These are phyloP conservation scores for Pholis gunnellus DNA, from an alignment of 2,113 vertebrate genomes.

Conservation along the genomic window DNA sequence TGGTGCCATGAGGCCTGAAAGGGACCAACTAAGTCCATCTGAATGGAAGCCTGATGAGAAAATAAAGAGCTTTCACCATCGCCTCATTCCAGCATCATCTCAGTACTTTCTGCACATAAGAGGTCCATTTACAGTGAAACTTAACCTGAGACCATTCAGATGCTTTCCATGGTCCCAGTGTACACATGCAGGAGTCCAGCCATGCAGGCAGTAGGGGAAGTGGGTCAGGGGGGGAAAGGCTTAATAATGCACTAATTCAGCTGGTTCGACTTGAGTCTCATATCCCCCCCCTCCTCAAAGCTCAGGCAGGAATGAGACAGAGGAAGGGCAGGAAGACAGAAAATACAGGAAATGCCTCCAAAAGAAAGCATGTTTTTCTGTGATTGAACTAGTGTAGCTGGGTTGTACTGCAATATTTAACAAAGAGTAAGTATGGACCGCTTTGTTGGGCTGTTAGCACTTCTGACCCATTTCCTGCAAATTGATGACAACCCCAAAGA, in stretches of 20 bases:
- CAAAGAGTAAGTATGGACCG: slow-evolving; percentile 32
- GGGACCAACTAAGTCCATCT: not conserved
- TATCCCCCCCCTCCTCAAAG: not conserved
- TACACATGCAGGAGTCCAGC: slow-evolving; percentile 41
- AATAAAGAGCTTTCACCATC: slow-evolving; percentile 55
- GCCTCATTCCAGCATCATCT: slow-evolving; percentile 40
- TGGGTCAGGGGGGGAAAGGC: slow-evolving; percentile 52
- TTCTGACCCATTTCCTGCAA: slow-evolving; percentile 45
- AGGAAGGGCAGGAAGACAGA: slow-evolving; percentile 39
- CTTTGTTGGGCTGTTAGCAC: slow-evolving; percentile 42
- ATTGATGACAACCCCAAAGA: slow-evolving; percentile 50
- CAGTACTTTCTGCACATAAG: slow-evolving; percentile 30
- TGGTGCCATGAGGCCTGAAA: slow-evolving; percentile 31
- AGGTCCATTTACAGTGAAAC: slow-evolving; percentile 61
- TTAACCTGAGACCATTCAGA: slow-evolving; percentile 33
- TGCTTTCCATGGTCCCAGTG: slow-evolving; percentile 31
- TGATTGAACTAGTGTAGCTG: slow-evolving; percentile 62
- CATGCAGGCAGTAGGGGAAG: slow-evolving; percentile 48
- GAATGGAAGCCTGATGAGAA: slow-evolving; percentile 31
- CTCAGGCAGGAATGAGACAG: slow-evolving; percentile 31
- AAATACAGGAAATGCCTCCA: slow-evolving; percentile 54
- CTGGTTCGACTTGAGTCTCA: slow-evolving; percentile 31
- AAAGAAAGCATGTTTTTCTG: slow-evolving; percentile 61
- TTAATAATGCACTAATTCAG: slow-evolving; percentile 71
- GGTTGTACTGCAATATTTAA: slow-evolving; percentile 35